A percentile compares a stretch with the other conserved stretches of the same genome.
Evolutionary conservation across 2,888 invertebrate genomes (phyloP).

Genomic region (Drosophila dives): DNA sequence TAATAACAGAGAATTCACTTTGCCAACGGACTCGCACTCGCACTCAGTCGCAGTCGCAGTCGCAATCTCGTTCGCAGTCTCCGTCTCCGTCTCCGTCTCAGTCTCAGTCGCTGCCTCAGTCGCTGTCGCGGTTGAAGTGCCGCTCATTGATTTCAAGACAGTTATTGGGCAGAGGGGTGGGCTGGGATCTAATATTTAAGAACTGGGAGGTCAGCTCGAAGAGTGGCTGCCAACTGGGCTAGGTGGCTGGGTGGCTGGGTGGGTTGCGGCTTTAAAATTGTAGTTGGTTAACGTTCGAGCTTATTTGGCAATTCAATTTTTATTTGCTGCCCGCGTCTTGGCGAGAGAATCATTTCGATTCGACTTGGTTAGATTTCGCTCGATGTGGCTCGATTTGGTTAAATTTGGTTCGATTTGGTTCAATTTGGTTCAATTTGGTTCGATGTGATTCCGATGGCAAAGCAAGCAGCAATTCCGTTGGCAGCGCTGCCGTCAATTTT

Average conservation of each 20-base stretch:
- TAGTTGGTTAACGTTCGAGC: slow-evolving; percentile 55
- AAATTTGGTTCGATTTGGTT: background rate
- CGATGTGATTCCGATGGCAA: background rate
- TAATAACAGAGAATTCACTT: slow-evolving; percentile 27
- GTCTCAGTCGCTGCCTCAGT: background rate
- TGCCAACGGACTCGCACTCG: background rate
- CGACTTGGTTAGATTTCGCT: no score
- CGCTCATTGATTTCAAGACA: slow-evolving; percentile 61
- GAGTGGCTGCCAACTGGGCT: slow-evolving; percentile 23
- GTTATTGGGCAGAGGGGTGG: background rate
- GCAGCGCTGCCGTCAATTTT: slow-evolving; percentile 49
- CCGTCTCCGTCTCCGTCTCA: background rate
- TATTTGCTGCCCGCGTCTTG: background rate
- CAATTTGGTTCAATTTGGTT: slow-evolving; percentile 1
- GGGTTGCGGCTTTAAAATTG: slow-evolving; percentile 54
- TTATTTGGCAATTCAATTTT: slow-evolving; percentile 13
- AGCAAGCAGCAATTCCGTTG: background rate
- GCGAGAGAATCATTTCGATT: no score
- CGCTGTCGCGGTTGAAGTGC: slow-evolving; percentile 31
- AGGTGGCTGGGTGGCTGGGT: slow-evolving; percentile 1
- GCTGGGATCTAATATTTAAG: background rate
- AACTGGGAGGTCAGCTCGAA: slow-evolving; percentile 18
- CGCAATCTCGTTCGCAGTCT: background rate
- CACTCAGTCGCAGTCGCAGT: background rate
- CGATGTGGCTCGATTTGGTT: slow-evolving; percentile 1